Conservation (phyloP, 2,113 vertebrate genomes). For the Carollia perspicillata region DNA sequence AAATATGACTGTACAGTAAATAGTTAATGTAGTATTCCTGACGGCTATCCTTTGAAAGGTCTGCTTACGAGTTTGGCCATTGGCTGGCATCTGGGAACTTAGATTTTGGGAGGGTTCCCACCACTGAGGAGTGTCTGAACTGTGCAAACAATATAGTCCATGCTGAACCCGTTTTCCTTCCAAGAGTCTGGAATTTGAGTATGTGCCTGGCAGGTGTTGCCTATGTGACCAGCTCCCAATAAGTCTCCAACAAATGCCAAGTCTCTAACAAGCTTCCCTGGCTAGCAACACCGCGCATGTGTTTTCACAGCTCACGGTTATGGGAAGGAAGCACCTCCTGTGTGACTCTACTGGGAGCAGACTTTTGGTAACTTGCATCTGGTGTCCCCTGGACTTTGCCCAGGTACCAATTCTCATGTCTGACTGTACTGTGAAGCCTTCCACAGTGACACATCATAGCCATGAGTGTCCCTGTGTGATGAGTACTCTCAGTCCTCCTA, state of each 20-base stretch:
- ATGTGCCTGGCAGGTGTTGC: not conserved
- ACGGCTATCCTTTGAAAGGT: not conserved
- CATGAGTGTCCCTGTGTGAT: not conserved
- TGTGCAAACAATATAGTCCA: not conserved
- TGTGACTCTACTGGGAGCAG: not conserved
- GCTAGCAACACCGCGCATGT: not conserved
- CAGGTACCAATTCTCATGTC: not conserved
- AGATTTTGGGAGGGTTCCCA: not conserved
- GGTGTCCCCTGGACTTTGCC: not conserved
- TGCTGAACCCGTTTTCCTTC: not conserved
- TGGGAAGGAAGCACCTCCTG: not conserved
- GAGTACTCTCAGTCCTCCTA: not conserved
- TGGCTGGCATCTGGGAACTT: not conserved
- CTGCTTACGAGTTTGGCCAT: not conserved
- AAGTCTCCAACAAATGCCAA: not conserved
- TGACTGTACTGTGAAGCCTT: not conserved
- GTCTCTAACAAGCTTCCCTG: not conserved
- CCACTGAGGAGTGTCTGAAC: not conserved
- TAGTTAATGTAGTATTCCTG: not conserved
- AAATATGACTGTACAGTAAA: not conserved
- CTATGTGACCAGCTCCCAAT: not conserved
- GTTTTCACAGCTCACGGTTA: not conserved
- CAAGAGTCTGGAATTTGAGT: not conserved
- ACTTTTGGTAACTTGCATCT: not conserved
- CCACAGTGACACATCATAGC: not conserved